phyloP scores from a whole-genome alignment of 92 coral and sea anemone genomes.

The Parazoanthus atlanticus region DNA sequence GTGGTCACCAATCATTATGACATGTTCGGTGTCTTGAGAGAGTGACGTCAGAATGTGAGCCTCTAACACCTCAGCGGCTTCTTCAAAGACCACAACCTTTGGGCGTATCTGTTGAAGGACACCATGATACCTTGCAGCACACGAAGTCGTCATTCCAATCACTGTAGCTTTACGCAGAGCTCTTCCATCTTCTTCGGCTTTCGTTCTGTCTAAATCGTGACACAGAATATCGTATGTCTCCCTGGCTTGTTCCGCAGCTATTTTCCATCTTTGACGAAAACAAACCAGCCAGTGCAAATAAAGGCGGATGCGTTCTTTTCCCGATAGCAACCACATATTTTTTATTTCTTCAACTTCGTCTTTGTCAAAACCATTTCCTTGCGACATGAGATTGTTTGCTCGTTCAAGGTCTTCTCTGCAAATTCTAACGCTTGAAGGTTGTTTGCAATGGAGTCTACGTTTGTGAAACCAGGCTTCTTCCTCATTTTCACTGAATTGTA shows the following conservation, averaged over 20 bases:
- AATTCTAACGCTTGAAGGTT: not conserved
- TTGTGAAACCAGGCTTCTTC: not conserved
- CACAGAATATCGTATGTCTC: constrained; percentile 49
- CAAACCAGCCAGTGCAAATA: constrained; percentile 67
- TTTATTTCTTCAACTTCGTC: constrained; percentile 44
- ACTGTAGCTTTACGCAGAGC: constrained; percentile 62
- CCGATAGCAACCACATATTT: constrained; percentile 66
- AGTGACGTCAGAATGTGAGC: constrained; percentile 79
- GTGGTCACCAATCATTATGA: constrained; percentile 84
- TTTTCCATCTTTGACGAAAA: constrained; percentile 41
- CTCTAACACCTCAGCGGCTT: constrained; percentile 89
- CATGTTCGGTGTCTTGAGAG: constrained; percentile 64
- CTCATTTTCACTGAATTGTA: not conserved
- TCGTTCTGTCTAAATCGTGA: constrained; percentile 6
- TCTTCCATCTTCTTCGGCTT: constrained; percentile 48
- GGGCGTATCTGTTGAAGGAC: constrained; percentile 68
- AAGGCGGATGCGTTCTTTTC: constrained; percentile 56
- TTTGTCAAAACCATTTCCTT: constrained; percentile 38
- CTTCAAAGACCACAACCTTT: constrained; percentile 71
- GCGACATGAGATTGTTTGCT: constrained; percentile 33
- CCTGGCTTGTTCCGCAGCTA: constrained; percentile 41
- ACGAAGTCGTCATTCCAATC: constrained; percentile 83
- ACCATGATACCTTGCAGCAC: constrained; percentile 70
- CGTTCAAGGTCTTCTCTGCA: not conserved
- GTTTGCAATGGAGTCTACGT: not conserved